Evolutionary conservation across 2,888 invertebrate species (phyloP).

Genomic region (Pelosia muscerda): DNA sequence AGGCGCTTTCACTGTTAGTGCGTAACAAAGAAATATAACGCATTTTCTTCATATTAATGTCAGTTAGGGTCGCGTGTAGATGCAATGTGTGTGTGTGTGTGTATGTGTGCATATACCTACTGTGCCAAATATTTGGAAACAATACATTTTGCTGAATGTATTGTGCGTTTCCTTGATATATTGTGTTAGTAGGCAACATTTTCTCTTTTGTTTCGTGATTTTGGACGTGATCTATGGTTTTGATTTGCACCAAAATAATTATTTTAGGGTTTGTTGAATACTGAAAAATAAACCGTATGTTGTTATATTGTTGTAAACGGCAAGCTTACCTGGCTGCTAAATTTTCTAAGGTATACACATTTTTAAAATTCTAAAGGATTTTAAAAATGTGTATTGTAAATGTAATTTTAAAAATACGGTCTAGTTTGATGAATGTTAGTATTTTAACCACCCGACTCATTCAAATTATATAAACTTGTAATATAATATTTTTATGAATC

Average conservation of each 20-base stretch:
- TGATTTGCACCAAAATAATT: neutral
- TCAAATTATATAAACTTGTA: slow-evolving; percentile 12
- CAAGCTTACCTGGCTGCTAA: neutral
- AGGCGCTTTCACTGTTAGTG: neutral
- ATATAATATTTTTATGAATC: slow-evolving; percentile 20
- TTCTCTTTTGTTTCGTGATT: slow-evolving; percentile 41
- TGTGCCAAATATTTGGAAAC: slow-evolving; percentile 35
- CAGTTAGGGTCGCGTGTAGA: slow-evolving; percentile 27
- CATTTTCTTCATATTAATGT: slow-evolving; percentile 12
- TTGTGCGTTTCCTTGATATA: slow-evolving; percentile 41
- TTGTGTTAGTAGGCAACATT: slow-evolving; percentile 36
- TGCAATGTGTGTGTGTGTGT: slow-evolving; percentile 28
- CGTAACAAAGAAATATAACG: neutral
- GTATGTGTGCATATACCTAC: no score
- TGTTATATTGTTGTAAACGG: neutral
- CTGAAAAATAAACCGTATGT: neutral
- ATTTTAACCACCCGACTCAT: neutral
- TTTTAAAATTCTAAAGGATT: no score
- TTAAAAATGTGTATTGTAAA: no score
- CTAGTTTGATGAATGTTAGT: slow-evolving; percentile 6
- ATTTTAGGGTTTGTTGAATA: neutral
- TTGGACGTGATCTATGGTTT: neutral
- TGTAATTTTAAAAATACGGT: no score
- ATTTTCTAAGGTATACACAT: neutral
- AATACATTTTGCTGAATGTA: slow-evolving; percentile 44